Conservation (phyloP, 2,797 vertebrate genomes). For the Gambelia wislizenii region DNA sequence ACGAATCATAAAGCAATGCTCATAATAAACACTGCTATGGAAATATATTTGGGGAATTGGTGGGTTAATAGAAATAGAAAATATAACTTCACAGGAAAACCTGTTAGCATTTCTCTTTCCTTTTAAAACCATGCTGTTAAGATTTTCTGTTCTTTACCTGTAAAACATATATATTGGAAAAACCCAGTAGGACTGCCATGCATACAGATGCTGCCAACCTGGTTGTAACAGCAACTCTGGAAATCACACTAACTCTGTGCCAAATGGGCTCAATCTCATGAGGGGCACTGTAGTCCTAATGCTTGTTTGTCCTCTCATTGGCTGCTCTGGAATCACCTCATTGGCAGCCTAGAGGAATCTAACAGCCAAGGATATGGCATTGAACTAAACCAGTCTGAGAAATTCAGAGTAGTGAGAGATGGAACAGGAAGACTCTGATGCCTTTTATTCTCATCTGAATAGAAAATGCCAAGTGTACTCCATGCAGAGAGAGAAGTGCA, state of each 20-base stretch:
- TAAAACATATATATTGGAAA: background rate
- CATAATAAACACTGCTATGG: background rate
- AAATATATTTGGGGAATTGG: background rate
- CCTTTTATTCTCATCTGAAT: conserved; percentile 9
- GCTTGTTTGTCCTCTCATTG: conserved; percentile 14
- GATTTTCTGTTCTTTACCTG: background rate
- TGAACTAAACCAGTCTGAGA: background rate
- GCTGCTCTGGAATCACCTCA: conserved; percentile 36
- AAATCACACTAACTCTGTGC: background rate
- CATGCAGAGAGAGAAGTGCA: background rate
- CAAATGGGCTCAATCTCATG: conserved; percentile 6
- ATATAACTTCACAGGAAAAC: background rate
- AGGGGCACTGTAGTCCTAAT: background rate
- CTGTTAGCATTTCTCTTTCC: background rate
- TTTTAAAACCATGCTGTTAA: background rate
- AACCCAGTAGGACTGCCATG: background rate
- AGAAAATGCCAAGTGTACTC: background rate
- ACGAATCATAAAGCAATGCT: background rate
- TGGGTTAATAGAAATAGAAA: background rate
- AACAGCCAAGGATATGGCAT: conserved; percentile 14
- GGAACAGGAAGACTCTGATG: background rate
- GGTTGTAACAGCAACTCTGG: background rate
- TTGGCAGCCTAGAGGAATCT: conserved; percentile 4
- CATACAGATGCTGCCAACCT: background rate
- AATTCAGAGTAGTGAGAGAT: conserved; percentile 8